These are phyloP conservation scores for Nemurella pictetii DNA, from an alignment of 2,888 invertebrate species.

Conservation along the genomic window DNA sequence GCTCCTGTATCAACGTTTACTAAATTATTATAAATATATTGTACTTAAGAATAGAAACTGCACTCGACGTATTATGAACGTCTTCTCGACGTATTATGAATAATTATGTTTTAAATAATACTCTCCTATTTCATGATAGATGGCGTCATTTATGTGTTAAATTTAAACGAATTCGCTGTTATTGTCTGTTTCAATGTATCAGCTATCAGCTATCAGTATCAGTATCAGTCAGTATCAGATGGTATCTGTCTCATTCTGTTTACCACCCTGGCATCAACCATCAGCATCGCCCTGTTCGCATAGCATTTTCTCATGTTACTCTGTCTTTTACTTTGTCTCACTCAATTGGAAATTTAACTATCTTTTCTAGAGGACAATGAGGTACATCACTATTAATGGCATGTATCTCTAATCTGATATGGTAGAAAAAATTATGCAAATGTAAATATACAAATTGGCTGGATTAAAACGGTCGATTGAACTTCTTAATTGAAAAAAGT, in stretches of 20 bases:
- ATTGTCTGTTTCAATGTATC: slow-evolving; percentile 1
- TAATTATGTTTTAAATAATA: slow-evolving; percentile 18
- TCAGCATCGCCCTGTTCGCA: neutral
- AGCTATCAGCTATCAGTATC: too few species aligned
- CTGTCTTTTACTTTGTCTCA: too few species aligned
- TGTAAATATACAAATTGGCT: neutral
- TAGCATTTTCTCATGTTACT: too few species aligned
- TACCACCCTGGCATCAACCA: neutral
- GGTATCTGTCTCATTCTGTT: too few species aligned
- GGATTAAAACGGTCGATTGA: neutral
- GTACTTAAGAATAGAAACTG: slow-evolving; percentile 3
- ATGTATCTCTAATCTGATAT: neutral
- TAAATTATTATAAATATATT: slow-evolving; percentile 6
- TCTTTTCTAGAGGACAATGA: too few species aligned
- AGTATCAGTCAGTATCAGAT: too few species aligned
- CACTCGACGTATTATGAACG: slow-evolving; percentile 6
- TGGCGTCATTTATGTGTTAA: slow-evolving; percentile 16
- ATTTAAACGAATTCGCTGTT: neutral
- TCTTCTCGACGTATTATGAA: slow-evolving; percentile 16
- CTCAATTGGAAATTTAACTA: neutral
- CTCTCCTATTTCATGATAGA: slow-evolving; percentile 25
- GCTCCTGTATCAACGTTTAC: neutral
- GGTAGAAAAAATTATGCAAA: neutral
- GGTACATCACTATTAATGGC: too few species aligned
- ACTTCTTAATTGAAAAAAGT: neutral